Base-by-base conservation (phyloP, 2,113 vertebrate species). In the Nothobranchius furzeri region DNA sequence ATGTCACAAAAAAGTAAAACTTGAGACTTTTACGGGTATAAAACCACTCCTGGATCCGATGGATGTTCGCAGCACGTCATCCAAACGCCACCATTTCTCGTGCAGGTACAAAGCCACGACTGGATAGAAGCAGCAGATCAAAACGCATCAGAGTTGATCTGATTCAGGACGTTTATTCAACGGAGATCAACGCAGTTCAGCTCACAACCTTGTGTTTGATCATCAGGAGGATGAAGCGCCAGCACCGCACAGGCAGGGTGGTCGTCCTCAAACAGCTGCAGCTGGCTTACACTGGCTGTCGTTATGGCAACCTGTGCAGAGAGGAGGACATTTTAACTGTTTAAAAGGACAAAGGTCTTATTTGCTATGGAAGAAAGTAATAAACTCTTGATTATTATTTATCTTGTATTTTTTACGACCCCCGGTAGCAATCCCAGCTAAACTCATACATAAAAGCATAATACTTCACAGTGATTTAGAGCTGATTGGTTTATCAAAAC, bases 91-190 rank as follows among this genome's bases (percentile, higher is more conserved):
- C 95, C 95, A 98, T 43, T 70, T 77, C 13, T 62, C 84, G 51
- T 90, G 88, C 67, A 96, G 46, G 80, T 95, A 94, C 25, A 97
- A 57, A 5, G 95, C 95, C 73, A 95, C 57, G 76, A 95, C 97
- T 98, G 62, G 5, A 73, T 60, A 40, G 52, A 0, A 12, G 9
- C 37, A 9, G 7, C 37, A 40, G 37, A 40, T 45, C 43, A 70
- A 20, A 47, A 11, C 0, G 70, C 11, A 79, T 15, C 13, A 65
- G 30, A 30, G 17, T 36, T 82, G 8, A 73, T 42, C 69, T 43
- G 11, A 47, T 1, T 24, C 17, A 15, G 4, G 47, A 45, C 24
- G 20, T 40, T 40, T 40, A 6, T 7, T 25, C 15, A 17, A 20
- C 14, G 7, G 17, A 62, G 52, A 60, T 2, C 48, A 30, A 30